Conservation (phyloP, 2,888 invertebrate genomes). For the Dilophus febrilis region DNA sequence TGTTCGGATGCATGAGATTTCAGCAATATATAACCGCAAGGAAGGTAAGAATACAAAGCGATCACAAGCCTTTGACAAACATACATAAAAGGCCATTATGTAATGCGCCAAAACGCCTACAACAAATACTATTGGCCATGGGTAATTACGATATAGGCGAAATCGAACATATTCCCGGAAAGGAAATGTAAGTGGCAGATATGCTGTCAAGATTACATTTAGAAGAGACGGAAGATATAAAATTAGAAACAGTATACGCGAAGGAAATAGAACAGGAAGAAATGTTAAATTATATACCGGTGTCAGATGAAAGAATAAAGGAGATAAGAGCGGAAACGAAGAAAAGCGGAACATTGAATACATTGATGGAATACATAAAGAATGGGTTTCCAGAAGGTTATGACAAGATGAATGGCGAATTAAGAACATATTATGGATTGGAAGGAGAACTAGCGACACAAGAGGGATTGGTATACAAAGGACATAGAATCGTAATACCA, state of each 20-base stretch:
- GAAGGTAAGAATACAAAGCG: not conserved
- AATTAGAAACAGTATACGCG: too few relatives aligned
- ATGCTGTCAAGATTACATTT: too few relatives aligned
- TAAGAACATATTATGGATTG: not conserved
- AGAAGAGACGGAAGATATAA: too few relatives aligned
- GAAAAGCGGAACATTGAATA: too few relatives aligned
- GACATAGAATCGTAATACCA: too few relatives aligned
- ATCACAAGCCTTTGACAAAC: not conserved
- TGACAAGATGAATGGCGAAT: not conserved
- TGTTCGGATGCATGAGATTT: constrained; percentile 16
- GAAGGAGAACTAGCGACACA: not conserved
- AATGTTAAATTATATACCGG: too few relatives aligned
- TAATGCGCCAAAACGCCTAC: not conserved
- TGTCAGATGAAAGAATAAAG: too few relatives aligned
- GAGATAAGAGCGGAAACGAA: too few relatives aligned
- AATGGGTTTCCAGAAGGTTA: not conserved
- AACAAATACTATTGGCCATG: not conserved
- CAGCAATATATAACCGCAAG: too few relatives aligned
- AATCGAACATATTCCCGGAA: not conserved
- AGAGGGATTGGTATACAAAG: constrained; percentile 2
- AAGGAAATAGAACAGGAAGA: too few relatives aligned
- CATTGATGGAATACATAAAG: too few relatives aligned
- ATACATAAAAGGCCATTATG: not conserved
- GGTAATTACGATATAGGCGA: not conserved
- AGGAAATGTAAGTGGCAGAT: not conserved